Evolutionary conservation across 1,140 invertebrate genomes (phyloP).

Genomic region (Probaryconus sp.): DNA sequence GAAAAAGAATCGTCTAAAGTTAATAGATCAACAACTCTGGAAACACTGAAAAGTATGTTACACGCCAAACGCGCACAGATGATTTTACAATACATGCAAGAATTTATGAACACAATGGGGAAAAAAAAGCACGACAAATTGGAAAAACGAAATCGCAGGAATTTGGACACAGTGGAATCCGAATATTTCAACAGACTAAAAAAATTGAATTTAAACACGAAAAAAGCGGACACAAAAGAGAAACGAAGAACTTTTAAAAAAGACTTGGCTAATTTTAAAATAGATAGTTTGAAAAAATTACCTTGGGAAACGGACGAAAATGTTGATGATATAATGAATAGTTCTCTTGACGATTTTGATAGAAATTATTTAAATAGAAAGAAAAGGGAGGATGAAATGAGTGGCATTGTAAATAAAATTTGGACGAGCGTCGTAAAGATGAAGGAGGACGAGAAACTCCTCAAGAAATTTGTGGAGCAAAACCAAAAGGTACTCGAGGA

Average conservation of each 20-base stretch:
- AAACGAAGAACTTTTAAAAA: slow-evolving; percentile 43
- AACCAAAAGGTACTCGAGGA: slow-evolving; percentile 23
- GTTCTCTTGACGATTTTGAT: background rate
- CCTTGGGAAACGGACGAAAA: background rate
- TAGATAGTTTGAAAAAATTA: background rate
- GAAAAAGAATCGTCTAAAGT: too few species aligned
- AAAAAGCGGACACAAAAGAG: too few species aligned
- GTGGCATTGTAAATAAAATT: slow-evolving; percentile 41
- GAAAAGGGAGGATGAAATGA: slow-evolving; percentile 18
- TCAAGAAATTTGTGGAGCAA: slow-evolving; percentile 27
- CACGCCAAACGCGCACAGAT: slow-evolving; percentile 40
- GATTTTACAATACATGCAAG: slow-evolving; percentile 40
- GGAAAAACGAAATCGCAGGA: background rate
- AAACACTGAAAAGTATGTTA: slow-evolving; percentile 56
- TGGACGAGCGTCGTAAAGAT: slow-evolving; percentile 32
- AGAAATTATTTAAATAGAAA: background rate
- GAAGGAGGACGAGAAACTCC: slow-evolving; percentile 37
- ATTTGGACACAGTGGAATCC: too few species aligned
- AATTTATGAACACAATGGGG: slow-evolving; percentile 31
- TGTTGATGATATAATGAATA: too few species aligned
- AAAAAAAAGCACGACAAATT: background rate
- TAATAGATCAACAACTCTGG: too few species aligned
- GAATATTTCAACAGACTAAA: slow-evolving; percentile 22
- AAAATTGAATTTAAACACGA: background rate
- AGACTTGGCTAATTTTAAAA: slow-evolving; percentile 10